Percentiles rank a stretch among this genome's conserved stretches.
Conservation (phyloP, 2,113 vertebrate genomes). For the Cyprinus carpio region DNA sequence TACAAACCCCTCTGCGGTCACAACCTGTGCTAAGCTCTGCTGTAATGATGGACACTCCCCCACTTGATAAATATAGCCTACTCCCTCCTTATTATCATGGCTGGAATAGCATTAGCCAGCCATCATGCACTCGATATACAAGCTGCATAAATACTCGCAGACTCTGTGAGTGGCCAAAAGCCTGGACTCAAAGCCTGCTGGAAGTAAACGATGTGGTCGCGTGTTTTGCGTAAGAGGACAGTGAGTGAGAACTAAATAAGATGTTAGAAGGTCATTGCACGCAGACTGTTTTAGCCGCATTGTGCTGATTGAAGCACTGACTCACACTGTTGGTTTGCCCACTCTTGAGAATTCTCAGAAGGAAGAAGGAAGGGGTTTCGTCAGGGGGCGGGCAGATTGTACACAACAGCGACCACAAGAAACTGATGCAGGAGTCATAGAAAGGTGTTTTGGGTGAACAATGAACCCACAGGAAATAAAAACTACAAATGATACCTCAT, state of each 20-base stretch:
- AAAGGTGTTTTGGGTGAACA: conserved; percentile 30
- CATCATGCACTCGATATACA: conserved; percentile 74
- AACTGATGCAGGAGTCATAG: conserved; percentile 50
- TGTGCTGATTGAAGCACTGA: conserved; percentile 64
- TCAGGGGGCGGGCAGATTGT: conserved; percentile 55
- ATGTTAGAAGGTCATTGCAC: conserved; percentile 49
- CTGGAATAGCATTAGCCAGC: conserved; percentile 67
- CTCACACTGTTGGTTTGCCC: conserved; percentile 69
- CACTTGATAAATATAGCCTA: conserved; percentile 72
- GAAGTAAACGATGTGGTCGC: conserved; percentile 51
- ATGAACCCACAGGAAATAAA: conserved; percentile 10
- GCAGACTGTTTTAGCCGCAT: conserved; percentile 57
- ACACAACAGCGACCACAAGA: conserved; percentile 58
- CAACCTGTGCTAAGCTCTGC: conserved; percentile 44
- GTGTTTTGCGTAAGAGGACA: conserved; percentile 60
- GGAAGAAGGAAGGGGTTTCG: conserved; percentile 61
- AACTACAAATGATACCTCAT: not conserved
- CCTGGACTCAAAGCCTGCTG: conserved; percentile 52
- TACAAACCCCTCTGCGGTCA: conserved; percentile 36
- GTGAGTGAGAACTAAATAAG: conserved; percentile 56
- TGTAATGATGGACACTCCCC: conserved; percentile 69
- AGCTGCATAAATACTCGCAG: conserved; percentile 75
- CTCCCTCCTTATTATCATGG: conserved; percentile 76
- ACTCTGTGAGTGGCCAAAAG: conserved; percentile 65
- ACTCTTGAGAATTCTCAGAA: conserved; percentile 56